Conservation (phyloP, 2,113 vertebrate species). For the Patagioenas fasciata region DNA sequence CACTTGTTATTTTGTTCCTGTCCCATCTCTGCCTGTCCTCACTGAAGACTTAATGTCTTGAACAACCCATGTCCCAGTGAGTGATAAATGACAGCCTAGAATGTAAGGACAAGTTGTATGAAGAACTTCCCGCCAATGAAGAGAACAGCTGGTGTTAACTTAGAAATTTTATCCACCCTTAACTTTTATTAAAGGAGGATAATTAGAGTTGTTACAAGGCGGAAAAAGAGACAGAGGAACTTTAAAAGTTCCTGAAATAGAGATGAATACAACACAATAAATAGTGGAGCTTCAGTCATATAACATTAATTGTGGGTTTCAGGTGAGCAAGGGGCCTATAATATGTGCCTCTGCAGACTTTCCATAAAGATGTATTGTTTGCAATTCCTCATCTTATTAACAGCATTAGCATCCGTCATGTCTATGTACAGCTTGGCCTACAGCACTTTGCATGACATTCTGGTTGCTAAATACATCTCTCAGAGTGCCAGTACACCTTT, state of each 20-base stretch:
- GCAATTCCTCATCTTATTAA: neutral
- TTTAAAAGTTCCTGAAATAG: neutral
- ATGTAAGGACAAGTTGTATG: neutral
- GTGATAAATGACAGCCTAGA: neutral
- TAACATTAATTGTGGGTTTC: neutral
- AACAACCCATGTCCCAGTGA: neutral
- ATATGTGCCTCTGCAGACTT: neutral
- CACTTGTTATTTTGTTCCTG: neutral
- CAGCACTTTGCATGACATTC: neutral
- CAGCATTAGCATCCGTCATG: rapidly evolving
- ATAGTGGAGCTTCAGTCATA: neutral
- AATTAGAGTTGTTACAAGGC: neutral
- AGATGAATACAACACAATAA: neutral
- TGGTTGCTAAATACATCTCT: rapidly evolving
- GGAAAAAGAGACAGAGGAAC: neutral
- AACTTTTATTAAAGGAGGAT: neutral
- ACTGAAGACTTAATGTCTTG: neutral
- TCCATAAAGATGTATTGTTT: neutral
- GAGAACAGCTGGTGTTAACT: neutral
- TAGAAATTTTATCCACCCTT: neutral
- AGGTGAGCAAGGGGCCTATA: rapidly evolving
- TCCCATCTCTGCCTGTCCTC: neutral
- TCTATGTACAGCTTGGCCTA: neutral
- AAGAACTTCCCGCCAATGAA: neutral
- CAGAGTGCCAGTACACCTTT: neutral